Evolutionary conservation across 1,140 invertebrate species (phyloP).

Genomic region (Papilio polytes): DNA sequence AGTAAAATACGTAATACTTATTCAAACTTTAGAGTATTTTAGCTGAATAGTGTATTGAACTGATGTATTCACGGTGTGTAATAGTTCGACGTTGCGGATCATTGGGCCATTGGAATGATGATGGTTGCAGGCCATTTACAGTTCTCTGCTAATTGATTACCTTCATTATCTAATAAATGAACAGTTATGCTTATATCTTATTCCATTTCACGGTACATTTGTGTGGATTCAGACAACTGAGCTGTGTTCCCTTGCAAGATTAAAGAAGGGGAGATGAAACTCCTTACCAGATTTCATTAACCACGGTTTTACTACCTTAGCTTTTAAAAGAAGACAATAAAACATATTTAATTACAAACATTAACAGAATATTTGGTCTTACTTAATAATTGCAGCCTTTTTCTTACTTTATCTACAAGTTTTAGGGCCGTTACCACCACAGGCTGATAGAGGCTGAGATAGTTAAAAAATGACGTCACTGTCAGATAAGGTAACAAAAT

Average conservation of each 20-base stretch:
- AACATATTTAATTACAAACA: too few species aligned
- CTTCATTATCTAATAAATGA: constrained; percentile 37
- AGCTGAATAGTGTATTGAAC: background rate
- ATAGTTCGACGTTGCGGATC: constrained; percentile 22
- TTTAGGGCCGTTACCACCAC: too few species aligned
- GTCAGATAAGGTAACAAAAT: too few species aligned
- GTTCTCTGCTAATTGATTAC: constrained; percentile 32
- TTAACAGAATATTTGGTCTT: too few species aligned
- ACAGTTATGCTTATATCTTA: constrained; percentile 36
- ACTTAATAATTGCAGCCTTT: too few species aligned
- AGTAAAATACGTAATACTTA: background rate
- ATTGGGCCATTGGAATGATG: constrained; percentile 31
- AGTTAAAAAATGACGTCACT: too few species aligned
- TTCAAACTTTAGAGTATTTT: constrained; percentile 7
- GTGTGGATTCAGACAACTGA: constrained; percentile 18
- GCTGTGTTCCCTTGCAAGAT: background rate
- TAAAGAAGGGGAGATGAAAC: background rate
- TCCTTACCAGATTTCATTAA: background rate
- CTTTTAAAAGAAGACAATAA: too few species aligned
- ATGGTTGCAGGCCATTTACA: constrained; percentile 38
- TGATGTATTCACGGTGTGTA: constrained; percentile 11
- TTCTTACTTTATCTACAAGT: too few species aligned
- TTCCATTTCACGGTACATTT: constrained; percentile 38
- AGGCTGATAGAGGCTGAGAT: too few species aligned
- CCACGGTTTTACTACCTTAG: too few species aligned